phyloP scores from a whole-genome alignment of 2,113 vertebrate genomes.

The Galeopterus variegatus region DNA sequence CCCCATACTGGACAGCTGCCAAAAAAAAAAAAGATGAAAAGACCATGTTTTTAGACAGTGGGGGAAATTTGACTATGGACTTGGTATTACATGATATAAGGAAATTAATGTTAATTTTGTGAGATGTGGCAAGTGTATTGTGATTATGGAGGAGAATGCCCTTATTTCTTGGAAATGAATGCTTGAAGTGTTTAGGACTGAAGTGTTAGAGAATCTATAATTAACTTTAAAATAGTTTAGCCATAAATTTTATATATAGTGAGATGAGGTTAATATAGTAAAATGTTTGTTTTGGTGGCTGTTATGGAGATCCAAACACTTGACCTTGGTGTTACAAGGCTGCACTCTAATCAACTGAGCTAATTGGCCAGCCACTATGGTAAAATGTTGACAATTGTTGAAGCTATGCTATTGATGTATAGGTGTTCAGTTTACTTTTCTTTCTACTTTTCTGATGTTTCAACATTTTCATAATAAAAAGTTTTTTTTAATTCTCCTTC shows the following conservation, averaged over 20 bases:
- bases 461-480: neutral
- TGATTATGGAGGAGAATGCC: neutral
- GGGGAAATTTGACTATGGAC: neutral
- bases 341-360: no score
- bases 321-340: no score
- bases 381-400: neutral
- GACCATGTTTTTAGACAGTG: neutral
- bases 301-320: no score
- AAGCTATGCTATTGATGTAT: neutral
- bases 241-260: neutral
- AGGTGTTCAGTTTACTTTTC: neutral
- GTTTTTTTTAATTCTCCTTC: neutral
- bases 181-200: neutral
- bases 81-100: neutral
- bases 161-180: neutral
- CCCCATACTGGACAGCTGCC: no score
- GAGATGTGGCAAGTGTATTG: neutral
- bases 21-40: neutral
- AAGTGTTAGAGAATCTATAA: neutral
- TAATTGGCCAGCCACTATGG: neutral
- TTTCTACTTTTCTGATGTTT: neutral
- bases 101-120: constrained; percentile 12
- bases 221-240: constrained; percentile 11
- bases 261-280: neutral
- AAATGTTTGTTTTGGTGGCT: neutral